Conservation (phyloP, 2,113 vertebrate species). For the Damaliscus lunatus region DNA sequence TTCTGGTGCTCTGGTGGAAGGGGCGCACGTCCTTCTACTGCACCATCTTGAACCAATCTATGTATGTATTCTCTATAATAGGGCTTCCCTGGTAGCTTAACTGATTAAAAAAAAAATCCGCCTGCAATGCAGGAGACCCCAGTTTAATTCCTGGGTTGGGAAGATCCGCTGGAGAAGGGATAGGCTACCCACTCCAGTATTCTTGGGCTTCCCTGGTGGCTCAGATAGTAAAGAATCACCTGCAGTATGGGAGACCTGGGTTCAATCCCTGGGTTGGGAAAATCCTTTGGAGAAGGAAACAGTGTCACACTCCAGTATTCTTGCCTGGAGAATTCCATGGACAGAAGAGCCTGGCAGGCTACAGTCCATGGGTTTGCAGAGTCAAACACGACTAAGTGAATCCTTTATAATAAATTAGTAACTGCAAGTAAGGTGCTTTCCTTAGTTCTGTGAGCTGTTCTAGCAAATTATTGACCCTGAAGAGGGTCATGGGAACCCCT, state of each 20-base stretch:
- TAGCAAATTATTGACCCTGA: not conserved
- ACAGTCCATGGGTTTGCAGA: not conserved
- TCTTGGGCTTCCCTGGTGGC: not conserved
- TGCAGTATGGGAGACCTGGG: not conserved
- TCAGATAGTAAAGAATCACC: not conserved
- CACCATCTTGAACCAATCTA: not conserved
- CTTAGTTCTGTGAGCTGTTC: not conserved
- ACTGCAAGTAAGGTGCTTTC: not conserved
- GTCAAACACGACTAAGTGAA: not conserved
- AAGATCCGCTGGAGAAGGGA: not conserved
- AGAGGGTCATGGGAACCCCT: not conserved
- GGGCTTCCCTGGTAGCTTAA: not conserved
- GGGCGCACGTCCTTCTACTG: not conserved
- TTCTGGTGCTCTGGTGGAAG: not conserved
- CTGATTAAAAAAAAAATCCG: not conserved
- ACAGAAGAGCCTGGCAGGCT: not conserved
- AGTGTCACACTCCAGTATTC: not conserved
- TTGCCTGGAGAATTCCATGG: not conserved
- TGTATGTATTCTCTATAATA: not conserved
- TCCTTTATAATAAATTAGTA: not conserved
- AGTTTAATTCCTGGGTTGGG: not conserved
- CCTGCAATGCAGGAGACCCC: not conserved
- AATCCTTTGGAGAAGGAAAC: not conserved
- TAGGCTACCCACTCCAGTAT: not conserved
- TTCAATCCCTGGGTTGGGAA: not conserved